A percentile compares a stretch with the other conserved stretches of the same genome.
phyloP scores from a whole-genome alignment of 2,797 vertebrate species.

The Sphenodon punctatus region DNA sequence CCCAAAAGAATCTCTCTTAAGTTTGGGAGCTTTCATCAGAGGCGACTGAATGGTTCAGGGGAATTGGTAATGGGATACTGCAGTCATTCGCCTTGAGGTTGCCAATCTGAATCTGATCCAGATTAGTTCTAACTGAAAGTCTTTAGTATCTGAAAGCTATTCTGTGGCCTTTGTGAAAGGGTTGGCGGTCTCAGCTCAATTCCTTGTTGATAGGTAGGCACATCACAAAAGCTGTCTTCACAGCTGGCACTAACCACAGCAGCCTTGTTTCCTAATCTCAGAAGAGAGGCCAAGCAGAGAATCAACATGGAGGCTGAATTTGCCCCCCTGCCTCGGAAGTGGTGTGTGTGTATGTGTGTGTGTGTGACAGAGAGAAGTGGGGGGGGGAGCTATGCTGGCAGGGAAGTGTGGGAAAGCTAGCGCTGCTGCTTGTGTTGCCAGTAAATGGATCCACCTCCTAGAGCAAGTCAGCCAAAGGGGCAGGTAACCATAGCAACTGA shows the following conservation, averaged over 20 bases:
- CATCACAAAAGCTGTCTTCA: constrained; percentile 47
- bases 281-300: constrained; percentile 4
- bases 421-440: neutral
- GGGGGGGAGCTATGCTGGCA: neutral
- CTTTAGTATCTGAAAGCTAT: constrained; percentile 52
- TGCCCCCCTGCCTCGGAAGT: constrained; percentile 15
- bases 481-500: too few relatives aligned
- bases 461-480: neutral
- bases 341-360: too few relatives aligned
- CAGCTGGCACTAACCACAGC: constrained; percentile 19
- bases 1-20: constrained; percentile 18
- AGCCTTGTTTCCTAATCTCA: neutral
- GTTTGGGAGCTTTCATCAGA: constrained; percentile 49
- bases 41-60: constrained; percentile 17
- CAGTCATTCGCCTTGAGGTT: neutral
- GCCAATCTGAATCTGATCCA: constrained; percentile 50
- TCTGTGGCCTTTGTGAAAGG: constrained; percentile 59
- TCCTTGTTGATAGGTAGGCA: constrained; percentile 50
- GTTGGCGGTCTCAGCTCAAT: constrained; percentile 21
- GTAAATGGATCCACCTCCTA: neutral
- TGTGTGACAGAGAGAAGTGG: too few relatives aligned
- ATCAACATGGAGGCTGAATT: neutral
- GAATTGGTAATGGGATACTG: constrained; percentile 28
- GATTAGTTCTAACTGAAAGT: constrained; percentile 30
- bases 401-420: accelerated